Evolutionary conservation across 2,888 invertebrate genomes (phyloP), one percentile per base, ranked within the genome.

Genomic region (Pseudococcus jackbeardsleyi): DNA sequence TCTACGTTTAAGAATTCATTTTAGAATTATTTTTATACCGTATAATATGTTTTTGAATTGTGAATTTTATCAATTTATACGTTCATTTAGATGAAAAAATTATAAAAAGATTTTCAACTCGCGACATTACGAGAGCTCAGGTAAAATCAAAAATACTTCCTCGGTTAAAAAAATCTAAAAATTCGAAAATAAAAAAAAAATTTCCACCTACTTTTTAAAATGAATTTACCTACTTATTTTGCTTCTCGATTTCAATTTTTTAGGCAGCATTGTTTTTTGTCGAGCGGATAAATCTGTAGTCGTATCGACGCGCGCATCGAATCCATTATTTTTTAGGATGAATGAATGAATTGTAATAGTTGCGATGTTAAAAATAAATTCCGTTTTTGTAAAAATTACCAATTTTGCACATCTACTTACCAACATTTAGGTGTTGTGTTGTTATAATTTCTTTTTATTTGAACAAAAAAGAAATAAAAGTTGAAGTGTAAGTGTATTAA

Each of bases 311-410:
- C 12, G 64, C 11, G 5, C n/a, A 22, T 85, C 19, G n/a, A 54
- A 39, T 26, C 33, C 19, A 9, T 59, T 2, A 64, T 39, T 22
- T 26, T 85, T 85, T 85, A 19, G 85, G 64, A 85, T 85, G 85
- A 85, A n/a, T 85, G 85, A 19, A n/a, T 8, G 42, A 42, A 39
- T 85, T 2, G 54, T n/a, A 82, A 85, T 64, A n/a, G 59, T 19
- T 85, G 19, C 54, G 64, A 85, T 19, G 39, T 59, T 54, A 42
- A 85, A 85, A 85, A 85, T 85, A 85, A 85, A 85, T 85, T 85
- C 85, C 85, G 85, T 85, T 85, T 85, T 85, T 64, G 85, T 59
- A 54, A 85, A 85, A 85, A 85, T 85, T 85, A 85, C 85, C 64
- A 42, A 59, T 54, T 59, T 85, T 85, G 54, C 64, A 64, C 85